These are phyloP conservation scores for Sisyra terminalis DNA, from an alignment of 2,888 invertebrate genomes.

Conservation along the genomic window DNA sequence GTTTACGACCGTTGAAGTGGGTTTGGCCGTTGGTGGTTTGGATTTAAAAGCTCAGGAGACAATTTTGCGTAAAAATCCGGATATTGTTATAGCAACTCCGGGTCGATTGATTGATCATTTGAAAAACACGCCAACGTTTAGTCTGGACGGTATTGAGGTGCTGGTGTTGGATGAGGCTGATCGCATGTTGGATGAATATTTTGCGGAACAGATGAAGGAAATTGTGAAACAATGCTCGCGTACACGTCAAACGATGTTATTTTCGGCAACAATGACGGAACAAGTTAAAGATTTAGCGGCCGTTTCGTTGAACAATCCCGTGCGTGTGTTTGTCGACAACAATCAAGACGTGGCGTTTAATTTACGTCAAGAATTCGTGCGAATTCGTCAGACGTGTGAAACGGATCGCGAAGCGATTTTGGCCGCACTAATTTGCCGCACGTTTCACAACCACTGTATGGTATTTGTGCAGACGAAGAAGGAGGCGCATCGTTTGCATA, in stretches of 20 bases:
- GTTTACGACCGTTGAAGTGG: constrained; percentile 66
- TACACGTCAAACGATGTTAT: constrained; percentile 88
- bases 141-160: constrained; percentile 79
- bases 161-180: constrained; percentile 66
- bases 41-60: constrained; percentile 61
- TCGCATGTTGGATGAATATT: constrained; percentile 94
- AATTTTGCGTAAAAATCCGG: constrained; percentile 76
- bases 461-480: constrained; percentile 95
- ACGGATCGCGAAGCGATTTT: constrained; percentile 83
- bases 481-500: constrained; percentile 86
- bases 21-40: constrained; percentile 73
- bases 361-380: constrained; percentile 89
- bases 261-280: constrained; percentile 99
- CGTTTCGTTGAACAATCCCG: constrained; percentile 82
- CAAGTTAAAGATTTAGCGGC: constrained; percentile 88
- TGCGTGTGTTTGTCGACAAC: constrained; percentile 89
- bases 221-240: constrained; percentile 84
- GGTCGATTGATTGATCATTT: constrained; percentile 96
- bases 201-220: constrained; percentile 98
- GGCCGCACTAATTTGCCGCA: constrained; percentile 66
- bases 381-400: constrained; percentile 78
- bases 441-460: constrained; percentile 82
- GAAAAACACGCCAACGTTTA: constrained; percentile 86
- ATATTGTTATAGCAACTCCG: constrained; percentile 95
- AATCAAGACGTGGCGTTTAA: constrained; percentile 93